Evolutionary conservation across 1,140 invertebrate genomes (phyloP), one percentile per base, ranked within the genome.

Genomic region (Ericerus pela): DNA sequence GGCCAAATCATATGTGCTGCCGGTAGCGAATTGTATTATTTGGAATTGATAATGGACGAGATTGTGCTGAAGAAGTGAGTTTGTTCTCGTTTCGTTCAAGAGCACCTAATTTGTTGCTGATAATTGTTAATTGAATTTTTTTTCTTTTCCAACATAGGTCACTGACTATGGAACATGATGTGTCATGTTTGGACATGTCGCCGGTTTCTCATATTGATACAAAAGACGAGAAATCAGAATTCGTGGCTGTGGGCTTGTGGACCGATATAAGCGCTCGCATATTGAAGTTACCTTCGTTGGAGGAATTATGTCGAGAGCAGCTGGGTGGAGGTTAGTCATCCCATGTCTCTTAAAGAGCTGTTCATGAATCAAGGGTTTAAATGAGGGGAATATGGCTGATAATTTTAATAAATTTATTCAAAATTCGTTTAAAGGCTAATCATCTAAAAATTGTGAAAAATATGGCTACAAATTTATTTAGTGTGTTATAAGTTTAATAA

Each of bases 171-270:
- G 83, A 92, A 31, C 81, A 93, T 67, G 95, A 99, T 73, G 85
- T 98, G 26, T 93, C 96, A 20, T 99, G 96, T 72, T 66, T 99
- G 26, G 95, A 99, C 71, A 80, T 99, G 16, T 91, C 86, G 5
- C 87, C 92, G 0, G 70, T 95, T 2, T 77, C 79, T 58, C 65
- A 68, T 60, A 63, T 68, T 20, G 62, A 62, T 28, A 14, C 20
- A 4, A 58, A 66, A 54, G 75, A 77, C 18, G 74, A 73, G 24
- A 76, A 65, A 0, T 78, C 85, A 0, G 79, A 82, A 31, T 73
- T 96, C 12, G 84, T 90, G 31, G 90, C 89, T 18, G 88, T 97
- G 31, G 96, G 95, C 0, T 73, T 98, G 18, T 99, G 96, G 96
- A 96, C 90, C 10, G 93, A 98, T 64, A 96, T 97, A 61, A 95